Conservation (phyloP, 2,797 vertebrate species). For the Sebastes iracundus region DNA sequence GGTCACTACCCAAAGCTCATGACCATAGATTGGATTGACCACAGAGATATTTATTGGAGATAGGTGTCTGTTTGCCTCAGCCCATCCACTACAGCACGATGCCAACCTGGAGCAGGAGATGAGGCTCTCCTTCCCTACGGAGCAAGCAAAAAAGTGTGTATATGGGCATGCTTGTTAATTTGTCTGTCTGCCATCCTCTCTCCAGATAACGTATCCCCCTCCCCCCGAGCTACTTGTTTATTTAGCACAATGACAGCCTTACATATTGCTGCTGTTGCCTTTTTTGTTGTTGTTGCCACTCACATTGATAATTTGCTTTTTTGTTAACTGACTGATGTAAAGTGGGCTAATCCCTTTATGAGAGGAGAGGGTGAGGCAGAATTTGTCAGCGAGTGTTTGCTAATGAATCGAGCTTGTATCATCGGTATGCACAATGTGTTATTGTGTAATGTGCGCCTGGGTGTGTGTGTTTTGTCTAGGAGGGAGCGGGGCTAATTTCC, state of each 20-base stretch:
- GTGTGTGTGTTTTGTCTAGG: slow-evolving; percentile 63
- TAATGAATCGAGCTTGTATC: slow-evolving; percentile 76
- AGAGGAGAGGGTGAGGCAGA: slow-evolving; percentile 62
- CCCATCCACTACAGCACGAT: not conserved
- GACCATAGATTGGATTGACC: no score
- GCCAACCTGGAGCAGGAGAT: not conserved
- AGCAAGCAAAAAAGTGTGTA: not conserved
- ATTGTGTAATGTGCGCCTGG: slow-evolving; percentile 63
- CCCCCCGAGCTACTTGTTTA: slow-evolving; percentile 48
- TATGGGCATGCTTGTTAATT: slow-evolving; percentile 2
- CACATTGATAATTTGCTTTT: slow-evolving; percentile 74
- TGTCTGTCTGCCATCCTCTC: slow-evolving; percentile 17
- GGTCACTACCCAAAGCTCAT: no score
- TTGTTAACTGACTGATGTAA: slow-evolving; percentile 74
- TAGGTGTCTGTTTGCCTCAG: slow-evolving; percentile 19
- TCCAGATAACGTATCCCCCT: slow-evolving; percentile 21
- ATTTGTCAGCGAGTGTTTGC: slow-evolving; percentile 75
- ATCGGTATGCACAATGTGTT: slow-evolving; percentile 78
- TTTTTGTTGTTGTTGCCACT: slow-evolving; percentile 62
- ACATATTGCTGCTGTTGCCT: slow-evolving; percentile 47
- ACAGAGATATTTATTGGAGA: slow-evolving; percentile 51
- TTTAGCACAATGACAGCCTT: slow-evolving; percentile 57
- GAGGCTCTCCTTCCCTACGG: not conserved
- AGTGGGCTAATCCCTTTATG: slow-evolving; percentile 77
- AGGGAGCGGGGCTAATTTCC: slow-evolving; percentile 77